These are phyloP conservation scores for Pterocles gutturalis DNA, from an alignment of 2,113 vertebrate species.

Conservation along the genomic window DNA sequence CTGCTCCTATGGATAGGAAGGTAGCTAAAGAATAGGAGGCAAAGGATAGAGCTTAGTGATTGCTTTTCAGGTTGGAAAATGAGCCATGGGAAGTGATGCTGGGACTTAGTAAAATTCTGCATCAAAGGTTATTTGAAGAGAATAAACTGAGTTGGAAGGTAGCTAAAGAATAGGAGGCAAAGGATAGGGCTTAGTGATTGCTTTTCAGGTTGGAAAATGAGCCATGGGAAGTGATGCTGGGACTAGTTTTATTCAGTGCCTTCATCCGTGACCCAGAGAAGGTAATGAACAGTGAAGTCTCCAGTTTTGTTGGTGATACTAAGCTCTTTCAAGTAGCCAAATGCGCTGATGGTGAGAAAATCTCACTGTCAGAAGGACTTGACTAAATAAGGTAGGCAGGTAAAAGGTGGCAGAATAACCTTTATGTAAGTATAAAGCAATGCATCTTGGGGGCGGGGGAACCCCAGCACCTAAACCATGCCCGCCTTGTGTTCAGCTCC, in stretches of 20 bases:
- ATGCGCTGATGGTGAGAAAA: constrained; percentile 33
- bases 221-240: not conserved
- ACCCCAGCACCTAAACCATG: not conserved
- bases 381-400: not conserved
- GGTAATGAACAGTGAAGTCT: constrained; percentile 15
- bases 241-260: not conserved
- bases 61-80: not conserved
- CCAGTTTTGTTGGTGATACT: not conserved
- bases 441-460: accelerated
- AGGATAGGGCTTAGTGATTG: not conserved
- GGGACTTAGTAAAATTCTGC: too few relatives aligned
- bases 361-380: not conserved
- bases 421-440: not conserved
- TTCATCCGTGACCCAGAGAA: constrained; percentile 1
- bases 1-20: not conserved
- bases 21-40: not conserved
- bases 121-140: too few relatives aligned
- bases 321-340: not conserved
- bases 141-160: too few relatives aligned
- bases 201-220: not conserved
- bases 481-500: not conserved
- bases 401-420: not conserved
- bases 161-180: not conserved
- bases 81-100: too few relatives aligned
- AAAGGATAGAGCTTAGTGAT: not conserved